Base-by-base conservation (phyloP, 2,888 invertebrate species). In the Pristionchus entomophagus region DNA sequence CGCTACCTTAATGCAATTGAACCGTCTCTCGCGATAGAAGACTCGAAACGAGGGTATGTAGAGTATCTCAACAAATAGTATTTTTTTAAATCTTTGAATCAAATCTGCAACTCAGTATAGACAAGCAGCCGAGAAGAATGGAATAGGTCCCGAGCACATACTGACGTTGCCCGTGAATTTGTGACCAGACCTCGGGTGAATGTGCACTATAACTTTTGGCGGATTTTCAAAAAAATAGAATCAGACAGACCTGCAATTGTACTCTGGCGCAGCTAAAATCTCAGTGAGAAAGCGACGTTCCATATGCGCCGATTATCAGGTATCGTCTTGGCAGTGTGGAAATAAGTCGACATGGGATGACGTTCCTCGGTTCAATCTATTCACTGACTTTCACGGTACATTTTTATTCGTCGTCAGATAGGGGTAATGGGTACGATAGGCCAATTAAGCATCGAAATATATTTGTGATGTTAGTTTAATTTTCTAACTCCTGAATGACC, bases 191-290 rank as follows among this genome's bases (percentile, higher is more conserved):
- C 26, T 41, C 41, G 1, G 41, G 26, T 1, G 77, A 22, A 14
- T 12, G 77, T n/a, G n/a, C n/a, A n/a, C 41, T 5, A 5, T 12
- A 59, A 12, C 19, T n/a, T 22, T n/a, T n/a, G n/a, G n/a, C 26
- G 12, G 4, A 4, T 26, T n/a, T n/a, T n/a, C 26, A 0, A n/a
- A n/a, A n/a, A n/a, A n/a, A n/a, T n/a, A n/a, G n/a, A n/a, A n/a
- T n/a, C n/a, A n/a, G n/a, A n/a, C n/a, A n/a, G n/a, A 69, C 77
- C 77, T 77, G 77, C 77, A 77, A 14, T 77, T n/a, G 19, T 77
- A 77, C 10, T 77, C 77, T 1, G 77, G 77, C 22, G 77, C 77
- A 12, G 38, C 41, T 6, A 77, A n/a, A 0, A n/a, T 41, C 0
- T 77, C 77, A 35, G 45, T 38, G 32, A 77, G 3, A 26, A 77